Base-by-base conservation (phyloP, 2,888 invertebrate species). In the Arge pagana region DNA sequence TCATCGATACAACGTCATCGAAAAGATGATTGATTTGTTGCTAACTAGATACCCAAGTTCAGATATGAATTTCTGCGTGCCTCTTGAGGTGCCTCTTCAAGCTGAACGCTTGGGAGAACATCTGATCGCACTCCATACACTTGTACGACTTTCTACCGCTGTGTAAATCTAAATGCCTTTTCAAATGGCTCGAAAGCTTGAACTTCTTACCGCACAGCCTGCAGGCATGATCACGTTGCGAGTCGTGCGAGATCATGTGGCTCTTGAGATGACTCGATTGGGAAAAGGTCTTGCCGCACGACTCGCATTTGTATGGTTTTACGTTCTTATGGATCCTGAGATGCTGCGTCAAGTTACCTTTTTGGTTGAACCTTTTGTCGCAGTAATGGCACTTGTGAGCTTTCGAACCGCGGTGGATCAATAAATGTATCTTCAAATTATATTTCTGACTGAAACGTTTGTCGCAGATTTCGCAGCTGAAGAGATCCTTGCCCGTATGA, bases 71-170 rank as follows among this genome's bases (percentile, higher is more conserved):
- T 11, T 74, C 74, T 4, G 64, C 68, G 56, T 82, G 82, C 7
- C 73, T 74, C 50, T 80, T 79, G 45, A 78, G 73, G 57, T 83
- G 83, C 56, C 80, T 72, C 35, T 79, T 77, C 18, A 83, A 70
- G 36, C 78, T 79, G 40, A 79, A 78, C 36, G 79, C 77, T 49
- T 80, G 79, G 1, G 78, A 70, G 59, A 82, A 81, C 28, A 77
- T 67, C 56, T 81, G 76, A 45, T 78, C 70, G 61, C 83, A 83
- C 11, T 68, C 65, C 16, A 71, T 60, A 51, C 78, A 78, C 43
- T 74, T 76, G 53, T 78, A 77, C n/a, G 65, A 53, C 49, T 74
- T 74, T 8, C 65, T 52, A 1, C 67, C 67, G 0, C 65, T 66
- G 42, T 76, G 77, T n/a, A 69, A 59, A 51, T 64, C 67, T 31